These are phyloP conservation scores for Dolichopus griseipennis DNA, from an alignment of 2,888 invertebrate genomes.

Conservation along the genomic window DNA sequence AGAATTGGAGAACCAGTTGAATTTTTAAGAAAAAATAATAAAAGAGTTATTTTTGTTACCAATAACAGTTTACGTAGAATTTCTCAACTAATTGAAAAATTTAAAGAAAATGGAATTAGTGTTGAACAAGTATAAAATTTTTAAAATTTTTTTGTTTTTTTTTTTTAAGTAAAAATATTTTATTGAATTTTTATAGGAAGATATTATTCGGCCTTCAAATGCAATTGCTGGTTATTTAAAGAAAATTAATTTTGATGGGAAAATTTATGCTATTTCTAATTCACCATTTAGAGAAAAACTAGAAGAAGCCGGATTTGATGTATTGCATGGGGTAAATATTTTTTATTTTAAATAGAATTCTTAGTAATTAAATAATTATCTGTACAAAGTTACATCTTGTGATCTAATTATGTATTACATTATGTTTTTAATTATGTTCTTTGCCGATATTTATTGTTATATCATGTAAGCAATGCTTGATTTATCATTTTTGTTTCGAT, in stretches of 20 bases:
- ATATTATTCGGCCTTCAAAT: slow-evolving; percentile 42
- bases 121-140: slow-evolving; percentile 30
- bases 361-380: too few relatives aligned
- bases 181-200: slow-evolving; percentile 22
- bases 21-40: slow-evolving; percentile 39
- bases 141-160: too few relatives aligned
- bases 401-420: too few relatives aligned
- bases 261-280: slow-evolving; percentile 43
- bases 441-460: too few relatives aligned
- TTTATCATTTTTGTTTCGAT: too few relatives aligned
- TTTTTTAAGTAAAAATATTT: not conserved
- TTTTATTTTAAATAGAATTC: too few relatives aligned
- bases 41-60: slow-evolving; percentile 42
- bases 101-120: slow-evolving; percentile 29
- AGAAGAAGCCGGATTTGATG: slow-evolving; percentile 41
- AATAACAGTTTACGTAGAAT: slow-evolving; percentile 39
- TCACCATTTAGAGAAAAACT: slow-evolving; percentile 36
- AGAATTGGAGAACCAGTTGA: slow-evolving; percentile 37
- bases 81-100: slow-evolving; percentile 30
- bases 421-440: too few relatives aligned
- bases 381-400: too few relatives aligned
- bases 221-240: slow-evolving; percentile 46
- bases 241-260: slow-evolving; percentile 42
- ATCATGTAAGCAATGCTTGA: too few relatives aligned
- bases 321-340: slow-evolving; percentile 34